Conservation (phyloP, 2,113 vertebrate species). For the Neolamprologus devosi region DNA sequence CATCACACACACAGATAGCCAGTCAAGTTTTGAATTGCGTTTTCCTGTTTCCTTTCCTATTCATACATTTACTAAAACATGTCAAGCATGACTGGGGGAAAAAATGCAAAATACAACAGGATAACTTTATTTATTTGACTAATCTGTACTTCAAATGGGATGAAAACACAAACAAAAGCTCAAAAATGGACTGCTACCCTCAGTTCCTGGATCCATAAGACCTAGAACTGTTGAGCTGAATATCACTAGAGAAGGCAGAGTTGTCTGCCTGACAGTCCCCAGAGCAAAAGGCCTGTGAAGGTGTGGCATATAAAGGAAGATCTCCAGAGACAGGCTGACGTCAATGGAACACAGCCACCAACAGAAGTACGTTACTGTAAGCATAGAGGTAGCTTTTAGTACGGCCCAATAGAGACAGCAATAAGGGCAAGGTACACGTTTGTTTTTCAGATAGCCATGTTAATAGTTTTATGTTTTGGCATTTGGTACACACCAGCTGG, state of each 20-base stretch:
- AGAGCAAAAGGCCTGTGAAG: neutral
- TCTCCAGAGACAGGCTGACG: constrained; percentile 25
- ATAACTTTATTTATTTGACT: neutral
- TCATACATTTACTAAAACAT: neutral
- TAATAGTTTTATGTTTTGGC: neutral
- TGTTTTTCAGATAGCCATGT: neutral
- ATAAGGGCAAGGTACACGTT: constrained; percentile 23
- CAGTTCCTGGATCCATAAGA: neutral
- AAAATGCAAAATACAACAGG: neutral
- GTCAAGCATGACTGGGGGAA: neutral
- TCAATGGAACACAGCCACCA: constrained; percentile 18
- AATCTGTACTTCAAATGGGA: neutral
- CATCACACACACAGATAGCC: neutral
- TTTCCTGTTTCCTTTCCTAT: neutral
- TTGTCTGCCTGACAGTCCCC: neutral
- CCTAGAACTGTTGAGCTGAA: neutral
- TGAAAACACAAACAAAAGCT: neutral
- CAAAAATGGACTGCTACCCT: neutral
- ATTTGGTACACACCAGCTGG: neutral
- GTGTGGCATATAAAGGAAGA: constrained; percentile 14
- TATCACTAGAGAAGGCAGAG: neutral
- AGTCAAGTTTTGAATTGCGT: neutral
- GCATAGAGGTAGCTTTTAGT: neutral
- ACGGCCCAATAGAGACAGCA: neutral
- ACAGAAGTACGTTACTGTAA: neutral